A percentile compares a stretch with the other conserved stretches of the same genome.
Conservation (phyloP, 2,113 vertebrate species). For the Cinclus cinclus region DNA sequence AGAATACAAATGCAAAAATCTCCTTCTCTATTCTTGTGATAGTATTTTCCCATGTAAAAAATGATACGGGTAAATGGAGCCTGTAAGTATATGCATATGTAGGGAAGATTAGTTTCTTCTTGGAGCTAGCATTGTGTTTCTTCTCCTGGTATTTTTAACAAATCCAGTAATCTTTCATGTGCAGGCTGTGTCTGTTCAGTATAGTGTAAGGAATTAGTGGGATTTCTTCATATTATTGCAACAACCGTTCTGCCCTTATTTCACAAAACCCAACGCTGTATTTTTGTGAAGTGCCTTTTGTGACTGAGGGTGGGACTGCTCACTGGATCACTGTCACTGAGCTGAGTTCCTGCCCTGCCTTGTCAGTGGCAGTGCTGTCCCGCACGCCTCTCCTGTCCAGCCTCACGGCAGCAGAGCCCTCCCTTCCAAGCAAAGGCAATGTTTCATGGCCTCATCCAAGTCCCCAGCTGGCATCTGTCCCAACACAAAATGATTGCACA, state of each 20-base stretch:
- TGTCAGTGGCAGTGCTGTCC: not conserved
- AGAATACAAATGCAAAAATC: conserved; percentile 24
- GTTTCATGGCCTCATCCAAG: not conserved
- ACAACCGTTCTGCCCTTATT: not conserved
- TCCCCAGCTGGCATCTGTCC: not conserved
- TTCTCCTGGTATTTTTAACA: not conserved
- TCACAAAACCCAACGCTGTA: not conserved
- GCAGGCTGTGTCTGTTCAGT: not conserved
- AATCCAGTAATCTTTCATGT: not conserved
- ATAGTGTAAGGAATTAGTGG: not conserved
- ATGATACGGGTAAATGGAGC: not conserved
- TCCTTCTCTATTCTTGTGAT: conserved; percentile 4
- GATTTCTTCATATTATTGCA: conserved; percentile 16
- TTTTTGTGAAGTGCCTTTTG: not conserved
- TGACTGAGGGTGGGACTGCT: not conserved
- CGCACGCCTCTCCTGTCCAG: accelerated
- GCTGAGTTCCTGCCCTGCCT: accelerated
- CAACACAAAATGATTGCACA: not conserved
- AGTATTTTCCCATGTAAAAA: conserved; percentile 48
- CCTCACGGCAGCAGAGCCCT: not conserved
- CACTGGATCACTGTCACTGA: accelerated
- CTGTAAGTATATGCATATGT: conserved; percentile 25
- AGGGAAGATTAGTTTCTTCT: not conserved
- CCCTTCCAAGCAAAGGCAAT: accelerated
- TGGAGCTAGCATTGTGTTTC: not conserved